Evolutionary conservation across 2,797 vertebrate genomes (phyloP).

Genomic region (Rhabdomys pumilio): DNA sequence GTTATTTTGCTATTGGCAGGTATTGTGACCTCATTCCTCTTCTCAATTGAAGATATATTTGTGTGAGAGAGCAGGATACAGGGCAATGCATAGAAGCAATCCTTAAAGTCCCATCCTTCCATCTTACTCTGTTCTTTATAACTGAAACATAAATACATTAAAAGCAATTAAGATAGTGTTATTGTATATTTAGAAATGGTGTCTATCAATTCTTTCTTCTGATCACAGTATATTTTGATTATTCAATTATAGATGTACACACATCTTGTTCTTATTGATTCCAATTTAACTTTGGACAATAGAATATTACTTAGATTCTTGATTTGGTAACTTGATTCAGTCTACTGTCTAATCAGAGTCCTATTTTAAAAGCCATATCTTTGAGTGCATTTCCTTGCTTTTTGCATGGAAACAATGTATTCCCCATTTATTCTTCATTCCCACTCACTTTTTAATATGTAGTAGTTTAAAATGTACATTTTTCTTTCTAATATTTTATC

Average conservation of each 20-base stretch:
- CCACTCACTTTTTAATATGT: neutral
- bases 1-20: neutral
- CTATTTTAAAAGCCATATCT: conserved; percentile 7
- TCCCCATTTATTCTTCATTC: conserved; percentile 18
- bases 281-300: neutral
- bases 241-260: neutral
- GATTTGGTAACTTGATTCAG: neutral
- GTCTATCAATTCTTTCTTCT: neutral
- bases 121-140: neutral
- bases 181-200: conserved; percentile 7
- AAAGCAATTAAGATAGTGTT: conserved; percentile 11
- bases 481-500: neutral
- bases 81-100: neutral
- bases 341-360: neutral
- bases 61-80: neutral
- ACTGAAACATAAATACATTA: neutral
- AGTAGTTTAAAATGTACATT: neutral
- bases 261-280: neutral
- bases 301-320: neutral
- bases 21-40: neutral
- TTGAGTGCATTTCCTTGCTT: neutral
- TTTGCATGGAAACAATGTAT: neutral
- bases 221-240: neutral
- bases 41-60: neutral
- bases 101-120: neutral